phyloP scores from a whole-genome alignment of 2,888 invertebrate genomes.

The Conomelus anceps region DNA sequence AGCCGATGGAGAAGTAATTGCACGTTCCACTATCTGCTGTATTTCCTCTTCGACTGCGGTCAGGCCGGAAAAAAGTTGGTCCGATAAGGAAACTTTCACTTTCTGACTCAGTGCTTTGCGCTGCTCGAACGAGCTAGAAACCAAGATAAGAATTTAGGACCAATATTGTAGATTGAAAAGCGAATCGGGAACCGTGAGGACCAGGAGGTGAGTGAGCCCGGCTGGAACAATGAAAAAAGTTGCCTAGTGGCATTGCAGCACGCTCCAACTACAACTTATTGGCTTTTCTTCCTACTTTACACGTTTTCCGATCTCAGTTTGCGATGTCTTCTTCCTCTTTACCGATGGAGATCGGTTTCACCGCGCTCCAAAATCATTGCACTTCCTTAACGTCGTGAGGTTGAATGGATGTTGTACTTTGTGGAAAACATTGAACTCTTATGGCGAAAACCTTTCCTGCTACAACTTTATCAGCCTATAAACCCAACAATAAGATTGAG shows the following conservation, averaged over 20 bases:
- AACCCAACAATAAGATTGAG: not conserved
- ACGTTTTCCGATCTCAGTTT: not conserved
- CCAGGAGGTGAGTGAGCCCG: not conserved
- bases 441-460: not conserved
- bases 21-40: not conserved
- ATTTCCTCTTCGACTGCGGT: not conserved
- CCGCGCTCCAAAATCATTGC: not conserved
- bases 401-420: not conserved
- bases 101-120: not conserved
- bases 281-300: not conserved
- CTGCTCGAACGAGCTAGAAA: not conserved
- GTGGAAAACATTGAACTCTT: not conserved
- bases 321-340: not conserved
- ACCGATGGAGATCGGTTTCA: not conserved
- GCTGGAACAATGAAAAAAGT: not conserved
- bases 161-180: not conserved
- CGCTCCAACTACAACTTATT: not conserved
- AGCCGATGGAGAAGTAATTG: not conserved
- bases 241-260: not conserved
- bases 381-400: not conserved
- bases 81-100: not conserved
- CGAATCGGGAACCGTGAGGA: not conserved
- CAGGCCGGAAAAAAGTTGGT: not conserved
- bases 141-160: not conserved
- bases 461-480: not conserved